Base-by-base conservation (phyloP, 1,140 invertebrate genomes). In the Lepidurus packardi region DNA sequence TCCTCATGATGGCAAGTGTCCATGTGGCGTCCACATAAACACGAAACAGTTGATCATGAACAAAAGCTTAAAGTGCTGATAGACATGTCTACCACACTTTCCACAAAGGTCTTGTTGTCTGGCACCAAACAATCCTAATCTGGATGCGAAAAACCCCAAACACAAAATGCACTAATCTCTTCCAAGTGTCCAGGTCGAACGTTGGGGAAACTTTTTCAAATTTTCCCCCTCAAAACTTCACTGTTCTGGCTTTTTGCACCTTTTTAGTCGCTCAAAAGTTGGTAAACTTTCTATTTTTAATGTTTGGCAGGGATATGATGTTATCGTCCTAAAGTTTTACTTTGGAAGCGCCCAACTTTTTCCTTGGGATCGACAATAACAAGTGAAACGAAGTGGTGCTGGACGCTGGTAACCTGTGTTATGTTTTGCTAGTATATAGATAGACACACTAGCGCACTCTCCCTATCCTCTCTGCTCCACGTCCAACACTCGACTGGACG, bases 1-100 rank as follows among this genome's bases (percentile, higher is more conserved):
- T 94, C 93, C 93, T 93, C 93, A 95, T 95, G 89, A 91, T 94
- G 92, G 82, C 75, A 79, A 42, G 41, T 78, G 74, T 11, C 34
- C 74, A 78, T 75, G 43, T 24, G 75, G 25, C 45, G 65, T 34
- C 76, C 45, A 77, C 43, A 25, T 45, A 65, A 53, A 53, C 53
- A 65, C 53, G 21, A 21, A 65, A 65, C 53, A 65, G n/a, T 65
- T 65, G 53, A 65, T 47, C 44, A 77, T 53, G 41, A 65, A 25
- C 25, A 53, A 24, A 21, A 65, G 65, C 16, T 9, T 9, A 65
- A 10, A 25, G 76, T 16, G 74, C 13, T 25, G 74, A 24, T 34
- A 77, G 7, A 41, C 44, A 77, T 77, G 45, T 45, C 75, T 43
- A 43, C 21, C 43, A 45, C 42, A 25, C 43, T 45, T 34, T 25